Conservation (phyloP, 2,888 invertebrate genomes). For the Aphodius sticticus region DNA sequence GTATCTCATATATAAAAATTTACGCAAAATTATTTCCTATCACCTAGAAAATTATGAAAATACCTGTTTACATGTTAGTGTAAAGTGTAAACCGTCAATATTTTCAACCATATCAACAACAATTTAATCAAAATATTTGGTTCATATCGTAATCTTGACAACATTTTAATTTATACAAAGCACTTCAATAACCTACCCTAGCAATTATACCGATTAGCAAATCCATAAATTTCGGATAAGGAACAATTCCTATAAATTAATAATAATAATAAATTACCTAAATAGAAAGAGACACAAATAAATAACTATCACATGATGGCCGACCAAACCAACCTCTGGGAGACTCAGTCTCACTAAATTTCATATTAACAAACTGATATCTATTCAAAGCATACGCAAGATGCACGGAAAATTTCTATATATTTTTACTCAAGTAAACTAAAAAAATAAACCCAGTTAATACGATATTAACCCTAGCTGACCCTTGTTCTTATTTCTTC, state of each 20-base stretch:
- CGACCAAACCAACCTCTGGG: not conserved
- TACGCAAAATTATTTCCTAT: slow-evolving; percentile 4
- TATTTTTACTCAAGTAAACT: not conserved
- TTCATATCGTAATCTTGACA: not conserved
- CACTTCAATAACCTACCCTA: not conserved
- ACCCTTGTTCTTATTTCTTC: not conserved
- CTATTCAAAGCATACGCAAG: not conserved
- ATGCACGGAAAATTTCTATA: not conserved
- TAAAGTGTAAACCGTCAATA: not conserved
- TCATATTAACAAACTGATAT: not conserved
- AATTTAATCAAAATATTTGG: not conserved
- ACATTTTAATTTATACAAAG: not conserved
- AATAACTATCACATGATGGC: not conserved
- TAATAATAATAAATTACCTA: not conserved
- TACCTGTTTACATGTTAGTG: slow-evolving; percentile 4
- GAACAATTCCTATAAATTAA: not conserved
- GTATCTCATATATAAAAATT: not conserved
- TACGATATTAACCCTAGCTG: not conserved
- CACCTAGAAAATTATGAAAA: not conserved
- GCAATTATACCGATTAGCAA: not conserved
- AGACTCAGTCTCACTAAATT: not conserved
- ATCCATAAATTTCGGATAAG: not conserved
- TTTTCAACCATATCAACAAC: not conserved
- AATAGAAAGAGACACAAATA: not conserved
- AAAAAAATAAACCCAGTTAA: not conserved